Conservation (phyloP, 2,797 vertebrate species). For the Ateles fusciceps region DNA sequence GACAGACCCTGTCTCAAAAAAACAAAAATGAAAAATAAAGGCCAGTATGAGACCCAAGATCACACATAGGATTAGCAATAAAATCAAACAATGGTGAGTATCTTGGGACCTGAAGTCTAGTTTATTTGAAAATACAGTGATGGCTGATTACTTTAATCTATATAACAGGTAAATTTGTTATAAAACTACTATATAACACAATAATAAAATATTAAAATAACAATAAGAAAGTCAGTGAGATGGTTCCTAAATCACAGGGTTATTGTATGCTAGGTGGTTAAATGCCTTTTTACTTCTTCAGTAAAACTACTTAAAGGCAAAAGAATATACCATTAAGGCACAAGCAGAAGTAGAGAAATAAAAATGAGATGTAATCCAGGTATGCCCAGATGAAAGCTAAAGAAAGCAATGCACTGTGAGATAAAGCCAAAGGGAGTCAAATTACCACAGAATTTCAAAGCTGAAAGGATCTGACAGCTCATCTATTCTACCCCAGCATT, state of each 20-base stretch:
- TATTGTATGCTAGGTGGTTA: neutral
- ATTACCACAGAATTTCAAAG: neutral
- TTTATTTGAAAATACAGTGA: too few relatives aligned
- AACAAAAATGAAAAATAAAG: too few relatives aligned
- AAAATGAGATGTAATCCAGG: neutral
- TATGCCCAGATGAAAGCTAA: neutral
- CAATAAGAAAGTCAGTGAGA: too few relatives aligned
- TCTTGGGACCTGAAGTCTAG: too few relatives aligned
- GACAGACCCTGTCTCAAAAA: too few relatives aligned
- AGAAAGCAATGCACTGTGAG: neutral
- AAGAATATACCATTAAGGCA: neutral
- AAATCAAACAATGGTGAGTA: too few relatives aligned
- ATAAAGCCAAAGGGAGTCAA: neutral
- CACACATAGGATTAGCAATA: too few relatives aligned
- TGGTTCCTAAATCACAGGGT: conserved; percentile 12
- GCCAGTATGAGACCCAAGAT: too few relatives aligned
- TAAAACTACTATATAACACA: too few relatives aligned
- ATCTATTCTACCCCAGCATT: neutral
- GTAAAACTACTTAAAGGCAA: neutral
- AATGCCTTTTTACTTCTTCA: neutral
- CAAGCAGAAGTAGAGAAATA: conserved; percentile 30
- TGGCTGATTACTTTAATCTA: too few relatives aligned
- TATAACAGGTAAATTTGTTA: too few relatives aligned
- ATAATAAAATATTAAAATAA: too few relatives aligned
- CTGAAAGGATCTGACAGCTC: neutral